Percentiles rank a stretch among this genome's conserved stretches.
phyloP scores from a whole-genome alignment of 2,888 invertebrate species.

The Lasioglossum pauxillum region DNA sequence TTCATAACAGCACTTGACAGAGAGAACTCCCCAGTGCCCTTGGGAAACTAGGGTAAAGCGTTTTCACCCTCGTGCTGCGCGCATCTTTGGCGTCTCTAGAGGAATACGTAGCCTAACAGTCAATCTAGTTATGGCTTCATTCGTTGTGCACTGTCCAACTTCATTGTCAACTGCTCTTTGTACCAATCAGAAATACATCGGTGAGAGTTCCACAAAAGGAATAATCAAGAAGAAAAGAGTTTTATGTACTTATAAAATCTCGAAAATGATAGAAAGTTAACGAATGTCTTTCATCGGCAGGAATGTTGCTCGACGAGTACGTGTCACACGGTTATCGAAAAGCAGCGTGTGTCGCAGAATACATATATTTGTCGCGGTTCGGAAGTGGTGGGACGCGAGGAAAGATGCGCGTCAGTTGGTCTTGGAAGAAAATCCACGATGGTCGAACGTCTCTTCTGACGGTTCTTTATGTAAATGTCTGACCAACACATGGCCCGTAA shows the following conservation, averaged over 20 bases:
- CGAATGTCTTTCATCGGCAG: neutral
- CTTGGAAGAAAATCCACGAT: constrained; percentile 78
- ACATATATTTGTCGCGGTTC: constrained; percentile 45
- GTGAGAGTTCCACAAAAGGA: neutral
- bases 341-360: constrained; percentile 26
- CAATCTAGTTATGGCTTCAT: constrained; percentile 55
- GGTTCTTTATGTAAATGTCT: constrained; percentile 78
- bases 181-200: neutral
- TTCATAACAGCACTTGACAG: constrained; percentile 48
- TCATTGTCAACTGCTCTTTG: constrained; percentile 23
- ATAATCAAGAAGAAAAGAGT: neutral
- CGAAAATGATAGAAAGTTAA: neutral
- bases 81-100: constrained; percentile 53
- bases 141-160: constrained; percentile 35
- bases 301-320: constrained; percentile 14
- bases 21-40: constrained; percentile 31
- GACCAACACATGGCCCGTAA: constrained; percentile 59
- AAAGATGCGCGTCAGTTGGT: constrained; percentile 51
- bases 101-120: constrained; percentile 47
- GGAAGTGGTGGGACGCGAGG: constrained; percentile 53
- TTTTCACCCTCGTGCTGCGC: constrained; percentile 36
- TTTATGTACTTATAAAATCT: neutral
- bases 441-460: constrained; percentile 66
- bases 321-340: constrained; percentile 41
- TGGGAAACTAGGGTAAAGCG: constrained; percentile 39